Percentiles rank a stretch among this genome's conserved stretches.
Conservation (phyloP, 2,888 invertebrate species). For the Sicus ferrugineus region DNA sequence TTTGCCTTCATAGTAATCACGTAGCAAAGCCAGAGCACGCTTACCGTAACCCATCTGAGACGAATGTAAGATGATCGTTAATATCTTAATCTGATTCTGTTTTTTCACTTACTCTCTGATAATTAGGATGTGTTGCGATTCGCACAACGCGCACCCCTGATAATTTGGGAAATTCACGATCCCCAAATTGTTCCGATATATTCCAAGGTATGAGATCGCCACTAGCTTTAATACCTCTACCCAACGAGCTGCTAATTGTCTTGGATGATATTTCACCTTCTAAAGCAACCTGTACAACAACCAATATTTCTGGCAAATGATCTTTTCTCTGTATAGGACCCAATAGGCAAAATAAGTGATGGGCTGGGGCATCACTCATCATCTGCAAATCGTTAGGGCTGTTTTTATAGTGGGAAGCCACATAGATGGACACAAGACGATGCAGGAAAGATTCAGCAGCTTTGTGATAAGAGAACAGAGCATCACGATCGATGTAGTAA, state of each 20-base stretch:
- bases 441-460: slow-evolving; percentile 93
- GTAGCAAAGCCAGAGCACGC: slow-evolving; percentile 82
- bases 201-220: slow-evolving; percentile 99
- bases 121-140: slow-evolving; percentile 98
- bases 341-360: slow-evolving; percentile 93
- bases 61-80: not conserved
- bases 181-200: slow-evolving; percentile 94
- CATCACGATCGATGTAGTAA: slow-evolving; percentile 88
- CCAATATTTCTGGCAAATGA: slow-evolving; percentile 90
- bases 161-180: slow-evolving; percentile 89
- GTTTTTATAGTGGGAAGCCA: slow-evolving; percentile 99
- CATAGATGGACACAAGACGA: slow-evolving; percentile 89
- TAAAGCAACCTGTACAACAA: slow-evolving; percentile 84
- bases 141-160: slow-evolving; percentile 91
- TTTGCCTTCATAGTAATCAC: slow-evolving; percentile 88
- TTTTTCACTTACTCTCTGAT: slow-evolving; percentile 75
- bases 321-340: slow-evolving; percentile 81
- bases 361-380: slow-evolving; percentile 98
- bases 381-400: slow-evolving; percentile 98
- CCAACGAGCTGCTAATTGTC: slow-evolving; percentile 79
- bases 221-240: slow-evolving; percentile 87
- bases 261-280: slow-evolving; percentile 75
- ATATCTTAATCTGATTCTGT: not conserved
- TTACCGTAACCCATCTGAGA: slow-evolving; percentile 95
- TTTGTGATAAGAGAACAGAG: slow-evolving; percentile 95